Evolutionary conservation across 2,113 vertebrate genomes (phyloP).

Genomic region (Glareola pratincola): DNA sequence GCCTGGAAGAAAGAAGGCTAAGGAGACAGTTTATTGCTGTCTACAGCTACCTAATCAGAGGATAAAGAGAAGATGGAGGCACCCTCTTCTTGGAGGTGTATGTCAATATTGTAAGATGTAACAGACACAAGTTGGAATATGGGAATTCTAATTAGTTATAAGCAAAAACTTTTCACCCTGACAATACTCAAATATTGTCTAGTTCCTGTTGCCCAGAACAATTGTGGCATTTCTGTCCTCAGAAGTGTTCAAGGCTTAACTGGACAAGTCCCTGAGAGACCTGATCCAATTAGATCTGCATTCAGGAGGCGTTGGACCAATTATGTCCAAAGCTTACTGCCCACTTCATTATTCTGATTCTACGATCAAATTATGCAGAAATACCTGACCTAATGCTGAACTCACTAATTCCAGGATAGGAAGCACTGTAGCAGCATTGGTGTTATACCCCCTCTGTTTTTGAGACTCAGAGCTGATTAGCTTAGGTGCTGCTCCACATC

Average conservation of each 20-base stretch:
- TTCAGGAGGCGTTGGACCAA: background rate
- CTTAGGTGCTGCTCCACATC: background rate
- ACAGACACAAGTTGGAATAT: background rate
- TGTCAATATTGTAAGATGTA: background rate
- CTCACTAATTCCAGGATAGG: background rate
- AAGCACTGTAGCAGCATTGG: background rate
- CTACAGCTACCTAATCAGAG: background rate
- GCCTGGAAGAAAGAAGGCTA: background rate
- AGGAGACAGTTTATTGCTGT: background rate
- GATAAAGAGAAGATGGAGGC: background rate
- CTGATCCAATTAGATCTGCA: background rate
- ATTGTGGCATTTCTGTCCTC: background rate
- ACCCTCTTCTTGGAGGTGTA: background rate
- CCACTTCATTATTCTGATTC: background rate
- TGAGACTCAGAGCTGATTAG: background rate
- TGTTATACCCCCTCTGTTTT: background rate
- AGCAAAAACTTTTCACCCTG: background rate
- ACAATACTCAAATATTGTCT: background rate
- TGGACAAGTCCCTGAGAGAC: background rate
- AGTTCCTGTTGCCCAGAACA: background rate
- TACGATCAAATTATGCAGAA: background rate
- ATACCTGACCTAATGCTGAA: background rate
- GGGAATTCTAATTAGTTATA: background rate
- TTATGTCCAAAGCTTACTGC: background rate
- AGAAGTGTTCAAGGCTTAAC: background rate